Conservation (phyloP, 2,888 invertebrate genomes). For the Gandaritis pyraliata region DNA sequence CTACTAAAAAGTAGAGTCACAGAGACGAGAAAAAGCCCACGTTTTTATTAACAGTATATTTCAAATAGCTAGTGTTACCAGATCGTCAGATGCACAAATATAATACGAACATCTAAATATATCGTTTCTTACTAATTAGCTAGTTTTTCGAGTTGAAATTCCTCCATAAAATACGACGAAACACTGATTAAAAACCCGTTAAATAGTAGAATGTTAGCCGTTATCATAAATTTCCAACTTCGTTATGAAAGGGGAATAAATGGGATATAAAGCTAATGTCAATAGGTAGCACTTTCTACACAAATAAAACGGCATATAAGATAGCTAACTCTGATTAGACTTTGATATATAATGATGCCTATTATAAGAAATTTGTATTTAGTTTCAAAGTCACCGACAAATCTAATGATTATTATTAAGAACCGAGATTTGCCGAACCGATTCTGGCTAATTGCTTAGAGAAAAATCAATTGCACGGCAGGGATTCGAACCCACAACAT, state of each 20-base stretch:
- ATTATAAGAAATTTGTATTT: too few relatives aligned
- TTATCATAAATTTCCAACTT: constrained; percentile 34
- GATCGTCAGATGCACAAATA: constrained; percentile 30
- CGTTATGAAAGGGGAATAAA: constrained; percentile 29
- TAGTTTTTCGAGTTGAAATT: constrained; percentile 40
- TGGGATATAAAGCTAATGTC: not conserved
- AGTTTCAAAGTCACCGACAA: too few relatives aligned
- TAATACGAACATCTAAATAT: constrained; percentile 30
- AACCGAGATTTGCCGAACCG: too few relatives aligned
- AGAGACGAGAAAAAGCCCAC: constrained; percentile 3
- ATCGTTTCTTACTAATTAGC: constrained; percentile 40
- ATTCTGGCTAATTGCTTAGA: too few relatives aligned
- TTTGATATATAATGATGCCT: too few relatives aligned
- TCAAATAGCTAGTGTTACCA: constrained; percentile 14
- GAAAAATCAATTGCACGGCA: too few relatives aligned
- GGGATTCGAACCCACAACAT: too few relatives aligned
- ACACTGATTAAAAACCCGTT: constrained; percentile 42
- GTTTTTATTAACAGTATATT: constrained; percentile 10
- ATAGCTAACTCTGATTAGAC: too few relatives aligned
- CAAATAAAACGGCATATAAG: too few relatives aligned
- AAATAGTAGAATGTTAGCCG: constrained; percentile 35
- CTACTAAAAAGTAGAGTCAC: not conserved
- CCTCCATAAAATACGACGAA: constrained; percentile 39
- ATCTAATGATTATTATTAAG: too few relatives aligned
- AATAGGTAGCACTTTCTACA: too few relatives aligned